These are phyloP conservation scores for Neocloeon triangulifer DNA, from an alignment of 1,140 invertebrate species.

Conservation along the genomic window DNA sequence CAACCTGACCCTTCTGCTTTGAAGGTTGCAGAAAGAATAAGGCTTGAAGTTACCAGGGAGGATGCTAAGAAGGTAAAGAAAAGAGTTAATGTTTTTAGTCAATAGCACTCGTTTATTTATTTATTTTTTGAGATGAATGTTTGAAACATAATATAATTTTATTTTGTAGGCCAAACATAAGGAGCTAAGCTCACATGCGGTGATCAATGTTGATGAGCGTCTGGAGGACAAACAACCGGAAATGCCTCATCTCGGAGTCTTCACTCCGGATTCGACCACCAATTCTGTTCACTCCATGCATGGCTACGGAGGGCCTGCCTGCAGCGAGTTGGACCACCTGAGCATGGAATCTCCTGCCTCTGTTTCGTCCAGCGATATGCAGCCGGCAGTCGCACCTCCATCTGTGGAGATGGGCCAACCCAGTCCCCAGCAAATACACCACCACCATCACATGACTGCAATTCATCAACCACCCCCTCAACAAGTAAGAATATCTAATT, in stretches of 20 bases:
- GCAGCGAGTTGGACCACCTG: slow-evolving; percentile 59
- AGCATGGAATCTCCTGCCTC: slow-evolving; percentile 69
- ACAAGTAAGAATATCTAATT: too few relatives aligned
- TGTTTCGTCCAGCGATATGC: slow-evolving; percentile 57
- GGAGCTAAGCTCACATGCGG: too few relatives aligned
- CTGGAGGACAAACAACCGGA: slow-evolving; percentile 34
- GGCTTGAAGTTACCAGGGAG: too few relatives aligned
- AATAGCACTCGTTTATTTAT: too few relatives aligned
- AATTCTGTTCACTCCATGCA: slow-evolving; percentile 64
- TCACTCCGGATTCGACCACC: slow-evolving; percentile 61
- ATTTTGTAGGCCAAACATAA: too few relatives aligned
- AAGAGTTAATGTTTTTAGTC: too few relatives aligned
- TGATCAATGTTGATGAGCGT: too few relatives aligned
- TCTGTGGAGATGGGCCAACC: slow-evolving; percentile 37
- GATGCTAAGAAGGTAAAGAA: too few relatives aligned
- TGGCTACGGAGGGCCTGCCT: slow-evolving; percentile 38
- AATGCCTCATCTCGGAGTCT: slow-evolving; percentile 54
- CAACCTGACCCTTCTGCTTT: too few relatives aligned
- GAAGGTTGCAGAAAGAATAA: too few relatives aligned
- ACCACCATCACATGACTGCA: slow-evolving; percentile 7
- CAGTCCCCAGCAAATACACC: slow-evolving; percentile 14
- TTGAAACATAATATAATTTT: too few relatives aligned
- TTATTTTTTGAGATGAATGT: too few relatives aligned
- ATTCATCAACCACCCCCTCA: slow-evolving; percentile 9
- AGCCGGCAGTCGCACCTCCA: slow-evolving; percentile 50